These are phyloP conservation scores for Porites cylindrica DNA, from an alignment of 92 coral and sea anemone species.

Conservation along the genomic window DNA sequence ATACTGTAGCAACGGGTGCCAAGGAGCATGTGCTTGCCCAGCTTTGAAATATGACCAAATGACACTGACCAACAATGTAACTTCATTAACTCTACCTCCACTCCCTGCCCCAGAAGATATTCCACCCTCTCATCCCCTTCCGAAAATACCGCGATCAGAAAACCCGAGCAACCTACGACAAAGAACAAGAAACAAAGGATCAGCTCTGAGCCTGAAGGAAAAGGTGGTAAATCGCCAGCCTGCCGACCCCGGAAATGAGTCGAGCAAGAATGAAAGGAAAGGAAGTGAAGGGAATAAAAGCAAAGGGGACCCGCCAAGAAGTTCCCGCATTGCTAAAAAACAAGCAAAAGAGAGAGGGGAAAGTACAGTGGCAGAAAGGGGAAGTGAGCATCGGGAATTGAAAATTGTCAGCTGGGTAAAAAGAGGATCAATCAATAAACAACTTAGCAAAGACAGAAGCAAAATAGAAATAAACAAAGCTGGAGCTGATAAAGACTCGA, in stretches of 20 bases:
- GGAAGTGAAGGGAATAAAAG: neutral
- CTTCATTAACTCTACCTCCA: neutral
- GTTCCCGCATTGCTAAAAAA: neutral
- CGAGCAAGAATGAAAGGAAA: neutral
- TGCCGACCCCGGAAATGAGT: neutral
- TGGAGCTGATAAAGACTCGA: too few species aligned
- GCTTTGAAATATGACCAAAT: slow-evolving; percentile 38
- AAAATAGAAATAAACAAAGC: neutral
- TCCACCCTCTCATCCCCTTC: slow-evolving; percentile 3
- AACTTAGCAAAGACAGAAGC: neutral
- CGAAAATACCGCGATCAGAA: neutral
- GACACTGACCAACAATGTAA: neutral
- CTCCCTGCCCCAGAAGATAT: neutral
- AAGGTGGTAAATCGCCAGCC: neutral
- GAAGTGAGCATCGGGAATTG: neutral
- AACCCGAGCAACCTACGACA: neutral
- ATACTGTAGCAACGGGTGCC: slow-evolving; percentile 82
- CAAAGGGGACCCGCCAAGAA: neutral
- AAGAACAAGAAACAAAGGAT: neutral
- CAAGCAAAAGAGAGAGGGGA: neutral
- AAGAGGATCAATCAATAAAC: neutral
- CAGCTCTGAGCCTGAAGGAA: slow-evolving; percentile 6
- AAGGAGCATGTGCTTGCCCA: slow-evolving; percentile 86
- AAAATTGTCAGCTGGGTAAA: too few species aligned
- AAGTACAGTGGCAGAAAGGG: neutral